phyloP scores from a whole-genome alignment of 2,113 vertebrate genomes.

The Burhinus bistriatus region DNA sequence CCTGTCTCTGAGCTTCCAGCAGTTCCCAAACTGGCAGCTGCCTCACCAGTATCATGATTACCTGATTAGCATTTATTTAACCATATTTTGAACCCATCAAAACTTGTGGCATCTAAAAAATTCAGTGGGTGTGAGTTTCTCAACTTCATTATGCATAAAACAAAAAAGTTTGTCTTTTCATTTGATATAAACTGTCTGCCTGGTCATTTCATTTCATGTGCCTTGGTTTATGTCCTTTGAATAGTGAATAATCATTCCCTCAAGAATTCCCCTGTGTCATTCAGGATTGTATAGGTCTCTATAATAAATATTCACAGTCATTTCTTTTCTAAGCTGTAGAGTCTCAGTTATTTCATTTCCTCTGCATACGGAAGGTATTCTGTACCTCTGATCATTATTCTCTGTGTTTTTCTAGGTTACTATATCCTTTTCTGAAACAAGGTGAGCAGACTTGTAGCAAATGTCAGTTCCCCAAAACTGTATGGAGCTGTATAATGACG shows the following conservation, averaged over 20 bases:
- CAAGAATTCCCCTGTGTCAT: not conserved
- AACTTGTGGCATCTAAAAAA: not conserved
- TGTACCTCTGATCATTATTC: not conserved
- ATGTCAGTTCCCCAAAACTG: not conserved
- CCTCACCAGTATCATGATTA: not conserved
- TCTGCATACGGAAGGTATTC: not conserved
- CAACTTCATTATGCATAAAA: not conserved
- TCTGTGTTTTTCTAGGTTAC: not conserved
- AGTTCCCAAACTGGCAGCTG: not conserved
- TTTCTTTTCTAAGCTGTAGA: not conserved
- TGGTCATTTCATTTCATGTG: not conserved
- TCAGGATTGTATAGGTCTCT: not conserved
- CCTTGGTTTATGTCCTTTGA: not conserved
- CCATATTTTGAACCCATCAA: not conserved
- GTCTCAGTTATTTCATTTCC: not conserved
- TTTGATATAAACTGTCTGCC: not conserved
- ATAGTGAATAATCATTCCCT: not conserved
- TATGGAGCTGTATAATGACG: not conserved
- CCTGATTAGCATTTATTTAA: not conserved
- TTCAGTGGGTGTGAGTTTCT: not conserved
- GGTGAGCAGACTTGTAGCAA: not conserved
- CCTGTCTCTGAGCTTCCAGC: not conserved
- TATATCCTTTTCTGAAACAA: not conserved
- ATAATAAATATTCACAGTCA: not conserved
- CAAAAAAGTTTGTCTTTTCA: not conserved